Percentiles rank a stretch among this genome's conserved stretches.
phyloP scores from a whole-genome alignment of 2,888 invertebrate species.

The Rhorus exstirpatorius region DNA sequence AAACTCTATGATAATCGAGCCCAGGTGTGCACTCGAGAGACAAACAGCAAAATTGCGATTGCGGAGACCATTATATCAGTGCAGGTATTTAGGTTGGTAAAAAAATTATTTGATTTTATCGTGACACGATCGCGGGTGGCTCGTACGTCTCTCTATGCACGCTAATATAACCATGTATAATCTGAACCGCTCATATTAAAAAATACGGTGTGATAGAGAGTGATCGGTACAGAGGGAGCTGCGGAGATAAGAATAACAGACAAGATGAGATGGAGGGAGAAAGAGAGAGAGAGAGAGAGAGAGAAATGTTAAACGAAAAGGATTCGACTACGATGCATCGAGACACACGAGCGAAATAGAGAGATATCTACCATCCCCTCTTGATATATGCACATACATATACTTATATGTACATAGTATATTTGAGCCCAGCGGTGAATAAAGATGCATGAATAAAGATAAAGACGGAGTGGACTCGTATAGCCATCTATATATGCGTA shows the following conservation, averaged over 20 bases:
- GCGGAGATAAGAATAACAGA: slow-evolving; percentile 23
- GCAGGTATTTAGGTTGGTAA: slow-evolving; percentile 40
- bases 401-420: slow-evolving; percentile 24
- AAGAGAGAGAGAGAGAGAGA: not conserved
- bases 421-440: slow-evolving; percentile 54
- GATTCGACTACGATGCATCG: slow-evolving; percentile 17
- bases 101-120: slow-evolving; percentile 39
- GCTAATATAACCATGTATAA: not conserved
- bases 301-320: slow-evolving; percentile 23
- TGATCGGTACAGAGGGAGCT: slow-evolving; percentile 31
- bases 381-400: slow-evolving; percentile 21
- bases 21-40: slow-evolving; percentile 60
- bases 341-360: slow-evolving; percentile 53
- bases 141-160: not conserved
- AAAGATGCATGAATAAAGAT: slow-evolving; percentile 69
- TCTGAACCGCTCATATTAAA: slow-evolving; percentile 27
- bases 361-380: slow-evolving; percentile 57
- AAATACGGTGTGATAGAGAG: slow-evolving; percentile 48
- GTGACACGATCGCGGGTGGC: slow-evolving; percentile 28
- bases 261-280: not conserved
- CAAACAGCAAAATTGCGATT: slow-evolving; percentile 33
- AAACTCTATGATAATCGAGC: slow-evolving; percentile 57
- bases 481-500: slow-evolving; percentile 25
- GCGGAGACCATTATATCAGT: not conserved
- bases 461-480: slow-evolving; percentile 45